Conservation (phyloP, 2,888 invertebrate genomes). For the Agrotis exclamationis region DNA sequence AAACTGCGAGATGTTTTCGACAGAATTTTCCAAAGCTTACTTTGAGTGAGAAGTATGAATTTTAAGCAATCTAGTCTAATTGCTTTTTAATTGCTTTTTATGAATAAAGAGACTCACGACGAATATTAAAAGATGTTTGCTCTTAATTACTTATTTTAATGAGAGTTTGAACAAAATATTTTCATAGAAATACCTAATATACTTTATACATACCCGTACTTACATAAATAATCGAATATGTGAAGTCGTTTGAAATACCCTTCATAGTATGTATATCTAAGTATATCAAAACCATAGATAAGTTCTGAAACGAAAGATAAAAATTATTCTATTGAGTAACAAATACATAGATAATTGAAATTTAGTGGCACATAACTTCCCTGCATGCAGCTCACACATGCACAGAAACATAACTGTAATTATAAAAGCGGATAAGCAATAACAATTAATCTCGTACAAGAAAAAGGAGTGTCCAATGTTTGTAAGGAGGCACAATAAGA, state of each 20-base stretch:
- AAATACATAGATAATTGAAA: too few species aligned
- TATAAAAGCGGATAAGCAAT: slow-evolving; percentile 63
- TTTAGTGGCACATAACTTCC: not conserved
- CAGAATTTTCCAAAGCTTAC: slow-evolving; percentile 81
- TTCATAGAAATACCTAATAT: not conserved
- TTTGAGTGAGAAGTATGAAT: slow-evolving; percentile 86
- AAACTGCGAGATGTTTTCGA: slow-evolving; percentile 87
- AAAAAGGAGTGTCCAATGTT: slow-evolving; percentile 80
- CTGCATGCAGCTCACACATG: slow-evolving; percentile 10
- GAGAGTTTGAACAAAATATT: slow-evolving; percentile 33
- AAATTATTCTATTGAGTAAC: not conserved
- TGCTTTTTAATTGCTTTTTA: slow-evolving; percentile 90
- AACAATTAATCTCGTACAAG: slow-evolving; percentile 74
- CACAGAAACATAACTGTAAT: slow-evolving; percentile 28
- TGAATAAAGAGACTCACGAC: slow-evolving; percentile 72
- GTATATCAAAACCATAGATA: not conserved
- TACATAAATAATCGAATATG: not conserved
- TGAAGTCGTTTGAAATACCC: not conserved
- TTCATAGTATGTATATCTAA: not conserved
- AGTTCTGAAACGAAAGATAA: not conserved
- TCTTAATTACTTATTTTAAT: slow-evolving; percentile 62
- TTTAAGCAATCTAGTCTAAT: slow-evolving; percentile 87
- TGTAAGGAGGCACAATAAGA: slow-evolving; percentile 61
- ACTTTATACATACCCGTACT: not conserved
- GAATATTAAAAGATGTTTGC: slow-evolving; percentile 67